Conservation (phyloP, 1,140 invertebrate genomes). For the Orussus abietinus region DNA sequence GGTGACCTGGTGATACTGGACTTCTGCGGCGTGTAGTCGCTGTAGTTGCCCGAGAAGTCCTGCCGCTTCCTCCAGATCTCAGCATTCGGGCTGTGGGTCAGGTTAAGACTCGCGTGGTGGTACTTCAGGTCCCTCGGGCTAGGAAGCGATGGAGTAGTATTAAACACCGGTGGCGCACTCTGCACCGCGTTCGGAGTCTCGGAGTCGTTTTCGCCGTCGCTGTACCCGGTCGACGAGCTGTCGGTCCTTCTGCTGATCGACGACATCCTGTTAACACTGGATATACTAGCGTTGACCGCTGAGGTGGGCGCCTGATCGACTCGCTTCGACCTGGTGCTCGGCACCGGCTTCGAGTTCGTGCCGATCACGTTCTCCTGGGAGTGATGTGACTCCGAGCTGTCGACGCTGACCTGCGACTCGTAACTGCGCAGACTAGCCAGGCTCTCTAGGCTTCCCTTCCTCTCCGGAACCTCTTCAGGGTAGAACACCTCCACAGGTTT, state of each 20-base stretch:
- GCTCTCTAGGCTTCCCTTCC: conserved; percentile 58
- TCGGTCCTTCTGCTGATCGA: conserved; percentile 41
- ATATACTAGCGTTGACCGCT: conserved; percentile 25
- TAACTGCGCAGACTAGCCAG: conserved; percentile 52
- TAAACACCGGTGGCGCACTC: conserved; percentile 48
- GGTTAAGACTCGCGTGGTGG: conserved; percentile 24
- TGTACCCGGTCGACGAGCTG: conserved; percentile 49
- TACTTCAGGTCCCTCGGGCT: conserved; percentile 35
- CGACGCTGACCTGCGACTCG: conserved; percentile 50
- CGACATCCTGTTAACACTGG: conserved; percentile 29
- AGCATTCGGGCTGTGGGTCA: conserved; percentile 38
- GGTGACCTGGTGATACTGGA: conserved; percentile 40
- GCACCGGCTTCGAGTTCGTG: conserved; percentile 37
- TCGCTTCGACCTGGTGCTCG: conserved; percentile 42
- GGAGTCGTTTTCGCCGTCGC: conserved; percentile 55
- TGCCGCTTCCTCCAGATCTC: conserved; percentile 42
- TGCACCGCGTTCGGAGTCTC: conserved; percentile 44
- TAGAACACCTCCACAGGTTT: conserved; percentile 41
- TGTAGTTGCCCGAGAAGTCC: conserved; percentile 30
- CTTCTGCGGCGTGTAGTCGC: conserved; percentile 39
- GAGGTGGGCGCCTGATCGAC: conserved; percentile 33
- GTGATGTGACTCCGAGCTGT: conserved; percentile 44
- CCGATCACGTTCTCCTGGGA: conserved; percentile 37
- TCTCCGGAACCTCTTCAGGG: conserved; percentile 37
- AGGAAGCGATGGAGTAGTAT: conserved; percentile 33